These are phyloP conservation scores for Zeugodacus cucurbitae DNA, from an alignment of 1,140 invertebrate genomes.

Conservation along the genomic window DNA sequence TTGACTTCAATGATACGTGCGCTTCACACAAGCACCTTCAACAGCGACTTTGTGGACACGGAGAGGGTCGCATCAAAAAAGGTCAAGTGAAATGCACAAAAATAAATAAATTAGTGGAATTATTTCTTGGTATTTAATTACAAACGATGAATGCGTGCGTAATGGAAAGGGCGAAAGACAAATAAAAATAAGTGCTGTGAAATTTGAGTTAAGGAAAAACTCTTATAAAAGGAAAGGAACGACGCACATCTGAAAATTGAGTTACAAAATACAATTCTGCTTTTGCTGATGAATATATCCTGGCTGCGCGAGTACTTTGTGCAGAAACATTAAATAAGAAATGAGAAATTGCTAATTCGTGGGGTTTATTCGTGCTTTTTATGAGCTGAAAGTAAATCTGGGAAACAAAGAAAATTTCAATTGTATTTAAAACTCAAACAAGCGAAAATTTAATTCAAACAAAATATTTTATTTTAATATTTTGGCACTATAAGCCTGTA, in stretches of 20 bases:
- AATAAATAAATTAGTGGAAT: conserved; percentile 19
- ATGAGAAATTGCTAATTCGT: neutral
- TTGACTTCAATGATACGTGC: neutral
- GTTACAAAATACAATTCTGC: neutral
- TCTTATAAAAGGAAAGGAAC: neutral
- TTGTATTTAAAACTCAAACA: too few relatives aligned
- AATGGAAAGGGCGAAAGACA: neutral
- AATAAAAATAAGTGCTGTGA: neutral
- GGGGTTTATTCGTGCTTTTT: too few relatives aligned
- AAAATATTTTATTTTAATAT: too few relatives aligned
- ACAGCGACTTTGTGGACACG: too few relatives aligned
- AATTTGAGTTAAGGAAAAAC: neutral
- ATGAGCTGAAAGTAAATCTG: too few relatives aligned
- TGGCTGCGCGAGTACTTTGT: neutral
- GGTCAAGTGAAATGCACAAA: neutral
- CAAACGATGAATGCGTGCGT: neutral
- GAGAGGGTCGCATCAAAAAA: neutral
- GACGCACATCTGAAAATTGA: neutral
- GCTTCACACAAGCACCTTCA: too few relatives aligned
- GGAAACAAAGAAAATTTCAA: too few relatives aligned
- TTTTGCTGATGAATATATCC: neutral
- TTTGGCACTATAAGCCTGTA: too few relatives aligned
- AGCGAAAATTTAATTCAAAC: too few relatives aligned
- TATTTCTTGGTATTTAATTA: conserved; percentile 23
- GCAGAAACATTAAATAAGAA: neutral